phyloP scores from a whole-genome alignment of 1,140 invertebrate species.

The Leptinotarsa lineolata region DNA sequence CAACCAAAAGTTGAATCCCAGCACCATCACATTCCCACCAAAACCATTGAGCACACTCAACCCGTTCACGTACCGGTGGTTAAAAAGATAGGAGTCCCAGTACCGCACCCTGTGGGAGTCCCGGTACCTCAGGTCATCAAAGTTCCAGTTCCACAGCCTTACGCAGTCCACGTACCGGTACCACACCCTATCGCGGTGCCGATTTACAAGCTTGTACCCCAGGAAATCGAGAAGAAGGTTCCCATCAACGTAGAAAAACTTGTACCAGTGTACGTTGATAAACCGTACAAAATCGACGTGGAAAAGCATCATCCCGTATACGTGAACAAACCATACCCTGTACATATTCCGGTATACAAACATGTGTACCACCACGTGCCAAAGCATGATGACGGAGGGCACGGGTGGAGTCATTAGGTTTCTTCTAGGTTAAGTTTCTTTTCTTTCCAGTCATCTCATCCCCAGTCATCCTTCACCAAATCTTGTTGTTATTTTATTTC shows the following conservation, averaged over 20 bases:
- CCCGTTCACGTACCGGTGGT: slow-evolving; percentile 73
- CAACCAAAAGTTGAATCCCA: slow-evolving; percentile 41
- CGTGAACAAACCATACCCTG: slow-evolving; percentile 73
- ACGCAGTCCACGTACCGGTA: slow-evolving; percentile 71
- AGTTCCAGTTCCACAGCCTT: slow-evolving; percentile 75
- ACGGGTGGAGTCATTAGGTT: neutral
- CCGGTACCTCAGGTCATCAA: slow-evolving; percentile 75
- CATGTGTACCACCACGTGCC: slow-evolving; percentile 66
- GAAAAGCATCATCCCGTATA: slow-evolving; percentile 78
- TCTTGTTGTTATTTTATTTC: slow-evolving; percentile 31
- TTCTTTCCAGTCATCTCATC: slow-evolving; percentile 25
- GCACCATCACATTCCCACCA: slow-evolving; percentile 56
- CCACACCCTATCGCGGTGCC: slow-evolving; percentile 75
- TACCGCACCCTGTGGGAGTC: slow-evolving; percentile 75
- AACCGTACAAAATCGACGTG: slow-evolving; percentile 76
- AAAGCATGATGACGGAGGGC: slow-evolving; percentile 39
- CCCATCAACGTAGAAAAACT: slow-evolving; percentile 77
- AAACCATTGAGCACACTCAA: slow-evolving; percentile 68
- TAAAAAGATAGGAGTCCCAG: slow-evolving; percentile 75
- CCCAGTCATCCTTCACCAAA: slow-evolving; percentile 3
- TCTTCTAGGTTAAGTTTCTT: slow-evolving; percentile 17
- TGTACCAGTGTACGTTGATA: slow-evolving; percentile 75
- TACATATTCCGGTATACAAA: slow-evolving; percentile 80
- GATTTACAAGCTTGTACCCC: slow-evolving; percentile 69
- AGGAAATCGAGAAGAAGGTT: slow-evolving; percentile 73